Evolutionary conservation across 2,113 vertebrate species (phyloP).

Genomic region (Crotalus horridus): DNA sequence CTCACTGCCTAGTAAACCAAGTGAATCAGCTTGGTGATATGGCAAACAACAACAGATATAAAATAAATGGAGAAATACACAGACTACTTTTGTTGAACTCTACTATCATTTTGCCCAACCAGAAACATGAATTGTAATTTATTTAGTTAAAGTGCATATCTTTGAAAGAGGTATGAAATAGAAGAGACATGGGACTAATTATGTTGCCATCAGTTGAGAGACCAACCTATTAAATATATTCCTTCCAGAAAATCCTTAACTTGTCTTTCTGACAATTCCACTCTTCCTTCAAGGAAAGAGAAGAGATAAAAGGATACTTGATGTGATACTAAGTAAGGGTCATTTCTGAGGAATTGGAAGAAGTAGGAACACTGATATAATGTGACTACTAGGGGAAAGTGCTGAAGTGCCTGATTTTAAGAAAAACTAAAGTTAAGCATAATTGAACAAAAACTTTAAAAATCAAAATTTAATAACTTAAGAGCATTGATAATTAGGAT

Average conservation of each 20-base stretch:
- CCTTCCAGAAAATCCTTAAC: neutral
- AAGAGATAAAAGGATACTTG: neutral
- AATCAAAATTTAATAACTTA: neutral
- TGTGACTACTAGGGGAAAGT: neutral
- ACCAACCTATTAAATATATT: neutral
- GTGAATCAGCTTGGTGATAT: neutral
- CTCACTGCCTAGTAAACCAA: neutral
- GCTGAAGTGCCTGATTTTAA: neutral
- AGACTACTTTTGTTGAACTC: neutral
- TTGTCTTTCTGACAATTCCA: neutral
- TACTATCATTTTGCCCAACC: neutral
- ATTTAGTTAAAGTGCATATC: neutral
- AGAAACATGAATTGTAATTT: neutral
- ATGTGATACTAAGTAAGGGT: neutral
- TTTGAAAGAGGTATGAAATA: neutral
- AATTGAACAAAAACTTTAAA: neutral
- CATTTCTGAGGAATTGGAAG: neutral
- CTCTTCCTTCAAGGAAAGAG: neutral
- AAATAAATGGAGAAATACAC: neutral
- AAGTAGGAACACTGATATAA: neutral
- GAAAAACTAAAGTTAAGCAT: neutral
- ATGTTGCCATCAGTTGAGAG: neutral
- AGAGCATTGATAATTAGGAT: neutral
- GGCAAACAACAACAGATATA: neutral
- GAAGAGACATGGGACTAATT: neutral